These are phyloP conservation scores for Galemys pyrenaicus DNA, from an alignment of 2,113 vertebrate species.

Conservation along the genomic window DNA sequence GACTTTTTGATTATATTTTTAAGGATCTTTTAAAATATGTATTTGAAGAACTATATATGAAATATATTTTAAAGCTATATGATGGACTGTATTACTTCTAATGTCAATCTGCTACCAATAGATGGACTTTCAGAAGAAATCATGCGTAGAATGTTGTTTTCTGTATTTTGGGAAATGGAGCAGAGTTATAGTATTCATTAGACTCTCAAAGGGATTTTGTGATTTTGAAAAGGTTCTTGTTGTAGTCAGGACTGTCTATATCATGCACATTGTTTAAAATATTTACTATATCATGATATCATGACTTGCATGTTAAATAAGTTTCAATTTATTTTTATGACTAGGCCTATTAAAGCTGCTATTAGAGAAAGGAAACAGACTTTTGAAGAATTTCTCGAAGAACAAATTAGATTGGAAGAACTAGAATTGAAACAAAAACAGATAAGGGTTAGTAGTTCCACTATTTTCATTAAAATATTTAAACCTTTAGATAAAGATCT, in stretches of 20 bases:
- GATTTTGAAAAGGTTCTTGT: background rate
- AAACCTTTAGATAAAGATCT: constrained; percentile 16
- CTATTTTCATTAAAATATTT: background rate
- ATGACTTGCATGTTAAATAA: constrained; percentile 33
- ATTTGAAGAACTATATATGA: background rate
- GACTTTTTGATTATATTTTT: constrained; percentile 17
- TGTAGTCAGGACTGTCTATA: background rate
- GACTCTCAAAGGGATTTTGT: background rate
- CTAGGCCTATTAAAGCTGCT: constrained; percentile 91
- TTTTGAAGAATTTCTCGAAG: constrained; percentile 95
- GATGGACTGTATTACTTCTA: background rate
- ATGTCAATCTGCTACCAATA: background rate
- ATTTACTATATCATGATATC: background rate
- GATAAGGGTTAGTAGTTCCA: constrained; percentile 84
- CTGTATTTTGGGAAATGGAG: background rate
- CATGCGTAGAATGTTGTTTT: background rate
- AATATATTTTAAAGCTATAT: constrained; percentile 30
- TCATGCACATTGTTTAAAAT: background rate
- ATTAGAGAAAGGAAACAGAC: constrained; percentile 89
- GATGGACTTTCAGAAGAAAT: background rate
- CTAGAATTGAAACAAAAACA: constrained; percentile 86
- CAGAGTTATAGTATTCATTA: background rate
- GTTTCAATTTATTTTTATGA: constrained; percentile 53
- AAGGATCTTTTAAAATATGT: background rate
- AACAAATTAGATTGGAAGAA: constrained; percentile 93